Conservation (phyloP, 2,797 vertebrate species). For the Xiphorhynchus erythropygius region DNA sequence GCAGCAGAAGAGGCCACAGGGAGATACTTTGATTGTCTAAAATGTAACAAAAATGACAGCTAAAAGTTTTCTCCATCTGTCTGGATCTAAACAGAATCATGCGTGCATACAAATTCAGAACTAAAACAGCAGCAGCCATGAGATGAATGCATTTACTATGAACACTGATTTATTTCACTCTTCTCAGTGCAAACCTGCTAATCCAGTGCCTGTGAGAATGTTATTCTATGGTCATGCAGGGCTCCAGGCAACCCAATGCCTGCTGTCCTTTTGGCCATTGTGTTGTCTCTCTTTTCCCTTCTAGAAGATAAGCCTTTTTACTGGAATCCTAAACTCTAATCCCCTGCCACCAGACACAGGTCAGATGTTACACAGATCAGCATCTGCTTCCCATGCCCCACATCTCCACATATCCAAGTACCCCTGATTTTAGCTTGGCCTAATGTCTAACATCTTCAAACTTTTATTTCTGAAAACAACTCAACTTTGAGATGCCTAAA, state of each 20-base stretch:
- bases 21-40: slow-evolving; percentile 37
- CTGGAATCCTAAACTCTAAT: neutral
- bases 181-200: neutral
- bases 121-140: neutral
- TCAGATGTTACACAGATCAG: neutral
- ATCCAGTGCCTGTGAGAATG: neutral
- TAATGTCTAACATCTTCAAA: neutral
- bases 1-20: slow-evolving; percentile 27
- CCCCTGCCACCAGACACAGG: neutral
- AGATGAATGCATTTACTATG: neutral
- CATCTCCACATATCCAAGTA: neutral
- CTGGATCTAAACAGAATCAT: slow-evolving; percentile 4
- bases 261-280: neutral
- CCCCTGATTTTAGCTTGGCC: neutral
- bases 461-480: neutral
- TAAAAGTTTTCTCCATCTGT: slow-evolving; percentile 62
- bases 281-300: neutral
- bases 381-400: neutral
- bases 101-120: slow-evolving; percentile 10
- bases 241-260: neutral
- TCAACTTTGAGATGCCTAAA: neutral
- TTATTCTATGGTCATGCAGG: neutral
- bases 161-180: neutral
- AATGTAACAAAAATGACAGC: slow-evolving; percentile 53
- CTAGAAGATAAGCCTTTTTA: neutral